These are phyloP conservation scores for Rotaria socialis DNA, from an alignment of 2,888 invertebrate species.

Conservation along the genomic window DNA sequence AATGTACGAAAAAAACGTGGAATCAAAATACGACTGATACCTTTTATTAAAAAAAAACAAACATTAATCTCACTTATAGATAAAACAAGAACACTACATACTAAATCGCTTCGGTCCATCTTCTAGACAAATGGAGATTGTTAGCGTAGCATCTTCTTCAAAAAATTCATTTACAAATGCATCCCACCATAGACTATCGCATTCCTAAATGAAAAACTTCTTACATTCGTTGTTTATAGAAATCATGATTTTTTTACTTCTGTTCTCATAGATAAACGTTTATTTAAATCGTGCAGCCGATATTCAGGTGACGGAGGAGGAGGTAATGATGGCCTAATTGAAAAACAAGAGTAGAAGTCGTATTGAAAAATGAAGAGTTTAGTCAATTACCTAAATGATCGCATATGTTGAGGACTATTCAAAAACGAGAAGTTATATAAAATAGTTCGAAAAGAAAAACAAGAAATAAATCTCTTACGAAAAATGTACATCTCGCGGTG, in stretches of 20 bases:
- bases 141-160: constrained; percentile 95
- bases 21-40: constrained; percentile 93
- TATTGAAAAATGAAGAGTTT: no score
- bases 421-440: neutral
- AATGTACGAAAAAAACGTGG: constrained; percentile 98
- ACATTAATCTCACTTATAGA: no score
- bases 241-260: constrained; percentile 61
- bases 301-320: constrained; percentile 69
- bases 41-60: constrained; percentile 62
- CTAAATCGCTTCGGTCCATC: constrained; percentile 97
- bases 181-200: constrained; percentile 99
- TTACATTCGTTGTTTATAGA: neutral
- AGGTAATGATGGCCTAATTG: neutral
- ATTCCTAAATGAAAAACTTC: constrained; percentile 68
- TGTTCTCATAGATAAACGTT: constrained; percentile 90
- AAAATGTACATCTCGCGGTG: constrained; percentile 12
- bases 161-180: constrained; percentile 98
- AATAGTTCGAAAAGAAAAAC: no score
- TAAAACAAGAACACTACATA: constrained; percentile 60
- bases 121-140: constrained; percentile 90
- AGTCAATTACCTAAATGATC: neutral
- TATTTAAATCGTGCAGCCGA: constrained; percentile 96
- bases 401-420: neutral
- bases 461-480: neutral
- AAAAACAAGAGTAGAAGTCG: no score